These are phyloP conservation scores for Sminthurinus aureus DNA, from an alignment of 2,888 invertebrate species.

Conservation along the genomic window DNA sequence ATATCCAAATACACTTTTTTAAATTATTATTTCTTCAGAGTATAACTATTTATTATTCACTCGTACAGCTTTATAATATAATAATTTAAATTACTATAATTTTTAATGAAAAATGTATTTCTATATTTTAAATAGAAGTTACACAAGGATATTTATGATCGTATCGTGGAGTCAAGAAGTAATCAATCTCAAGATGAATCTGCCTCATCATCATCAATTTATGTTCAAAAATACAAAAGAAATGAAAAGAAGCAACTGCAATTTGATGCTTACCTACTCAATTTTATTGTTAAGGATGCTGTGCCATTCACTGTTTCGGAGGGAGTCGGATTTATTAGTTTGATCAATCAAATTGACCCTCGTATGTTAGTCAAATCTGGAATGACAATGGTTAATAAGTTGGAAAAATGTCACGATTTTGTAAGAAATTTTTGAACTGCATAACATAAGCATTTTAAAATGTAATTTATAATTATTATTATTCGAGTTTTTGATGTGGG, in stretches of 20 bases:
- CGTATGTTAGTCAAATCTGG: background rate
- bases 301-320: background rate
- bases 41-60: too few relatives aligned
- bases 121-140: too few relatives aligned
- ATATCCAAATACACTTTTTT: too few relatives aligned
- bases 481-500: background rate
- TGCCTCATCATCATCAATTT: too few relatives aligned
- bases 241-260: background rate
- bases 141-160: too few relatives aligned
- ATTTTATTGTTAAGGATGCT: background rate
- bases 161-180: too few relatives aligned
- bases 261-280: background rate
- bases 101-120: too few relatives aligned
- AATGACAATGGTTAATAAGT: background rate
- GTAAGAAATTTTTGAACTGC: background rate
- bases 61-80: too few relatives aligned
- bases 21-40: too few relatives aligned
- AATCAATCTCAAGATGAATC: too few relatives aligned
- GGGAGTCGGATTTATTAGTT: background rate
- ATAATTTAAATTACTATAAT: too few relatives aligned
- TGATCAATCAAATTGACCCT: background rate
- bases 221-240: too few relatives aligned
- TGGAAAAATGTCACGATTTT: background rate
- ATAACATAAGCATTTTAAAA: background rate
- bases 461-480: background rate